Percentiles rank a stretch among this genome's conserved stretches.
phyloP scores from a whole-genome alignment of 2,888 invertebrate species.

The Erynnis tages region DNA sequence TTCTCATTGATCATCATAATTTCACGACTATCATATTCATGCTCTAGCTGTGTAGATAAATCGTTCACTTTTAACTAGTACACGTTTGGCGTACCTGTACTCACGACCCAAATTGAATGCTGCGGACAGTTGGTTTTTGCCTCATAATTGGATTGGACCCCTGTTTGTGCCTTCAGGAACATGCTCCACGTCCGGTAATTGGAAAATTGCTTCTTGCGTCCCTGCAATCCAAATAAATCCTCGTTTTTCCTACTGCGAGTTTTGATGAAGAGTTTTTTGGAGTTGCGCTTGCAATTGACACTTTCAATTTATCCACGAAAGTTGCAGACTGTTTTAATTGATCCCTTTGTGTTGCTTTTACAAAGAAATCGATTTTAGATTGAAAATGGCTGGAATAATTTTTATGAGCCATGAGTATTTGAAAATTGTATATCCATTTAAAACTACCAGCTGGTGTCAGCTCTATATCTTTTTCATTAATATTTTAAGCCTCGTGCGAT shows the following conservation, averaged over 20 bases:
- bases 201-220: conserved; percentile 13
- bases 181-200: conserved; percentile 14
- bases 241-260: not conserved
- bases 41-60: no score
- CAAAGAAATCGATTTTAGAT: not conserved
- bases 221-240: conserved; percentile 1
- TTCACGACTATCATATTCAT: no score
- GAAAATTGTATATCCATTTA: no score
- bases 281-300: not conserved
- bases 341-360: not conserved
- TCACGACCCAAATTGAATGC: not conserved
- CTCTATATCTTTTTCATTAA: no score
- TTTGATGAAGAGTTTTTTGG: not conserved
- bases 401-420: not conserved
- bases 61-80: no score
- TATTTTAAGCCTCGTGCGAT: no score
- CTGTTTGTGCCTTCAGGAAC: conserved; percentile 1
- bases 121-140: conserved; percentile 15
- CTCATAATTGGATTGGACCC: conserved; percentile 23
- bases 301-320: not conserved
- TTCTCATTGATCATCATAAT: no score
- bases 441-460: no score
- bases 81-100: not conserved
- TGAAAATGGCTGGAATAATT: not conserved
- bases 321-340: not conserved